Percentiles rank a stretch among this genome's conserved stretches.
Conservation (phyloP, 2,113 vertebrate genomes). For the Malurus cyaneus region DNA sequence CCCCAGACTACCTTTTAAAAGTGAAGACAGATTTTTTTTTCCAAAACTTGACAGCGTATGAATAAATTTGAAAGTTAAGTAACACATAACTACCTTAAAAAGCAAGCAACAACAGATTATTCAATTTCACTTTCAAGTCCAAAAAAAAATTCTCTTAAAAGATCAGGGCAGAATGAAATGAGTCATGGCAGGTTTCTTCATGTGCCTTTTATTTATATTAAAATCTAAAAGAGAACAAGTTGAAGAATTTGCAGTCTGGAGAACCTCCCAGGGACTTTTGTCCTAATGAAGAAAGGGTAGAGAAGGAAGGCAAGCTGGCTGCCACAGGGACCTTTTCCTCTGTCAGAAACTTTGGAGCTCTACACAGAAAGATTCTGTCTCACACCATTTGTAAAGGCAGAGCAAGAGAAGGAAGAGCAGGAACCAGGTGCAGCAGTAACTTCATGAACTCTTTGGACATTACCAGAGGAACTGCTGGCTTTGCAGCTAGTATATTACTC, state of each 20-base stretch:
- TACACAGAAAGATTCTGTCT: background rate
- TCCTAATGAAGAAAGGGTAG: background rate
- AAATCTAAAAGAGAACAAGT: background rate
- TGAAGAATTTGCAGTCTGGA: background rate
- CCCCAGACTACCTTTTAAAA: background rate
- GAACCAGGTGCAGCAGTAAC: background rate
- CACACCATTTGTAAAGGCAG: background rate
- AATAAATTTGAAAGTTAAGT: background rate
- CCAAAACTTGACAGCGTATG: background rate
- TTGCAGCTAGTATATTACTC: background rate
- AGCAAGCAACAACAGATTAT: background rate
- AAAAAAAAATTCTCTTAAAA: background rate
- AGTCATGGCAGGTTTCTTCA: background rate
- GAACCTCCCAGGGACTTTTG: background rate
- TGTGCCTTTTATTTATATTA: background rate
- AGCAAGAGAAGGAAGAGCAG: background rate
- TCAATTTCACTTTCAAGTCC: background rate
- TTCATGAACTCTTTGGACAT: background rate
- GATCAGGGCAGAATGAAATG: background rate
- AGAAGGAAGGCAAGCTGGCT: background rate
- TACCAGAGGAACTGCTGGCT: background rate
- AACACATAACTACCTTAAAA: background rate
- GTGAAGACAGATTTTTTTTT: background rate
- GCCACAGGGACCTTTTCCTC: background rate
- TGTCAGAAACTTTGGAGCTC: background rate